Percentiles rank a stretch among this genome's conserved stretches.
Conservation (phyloP, 2,888 invertebrate genomes). For the Sphaerophoria taeniata region DNA sequence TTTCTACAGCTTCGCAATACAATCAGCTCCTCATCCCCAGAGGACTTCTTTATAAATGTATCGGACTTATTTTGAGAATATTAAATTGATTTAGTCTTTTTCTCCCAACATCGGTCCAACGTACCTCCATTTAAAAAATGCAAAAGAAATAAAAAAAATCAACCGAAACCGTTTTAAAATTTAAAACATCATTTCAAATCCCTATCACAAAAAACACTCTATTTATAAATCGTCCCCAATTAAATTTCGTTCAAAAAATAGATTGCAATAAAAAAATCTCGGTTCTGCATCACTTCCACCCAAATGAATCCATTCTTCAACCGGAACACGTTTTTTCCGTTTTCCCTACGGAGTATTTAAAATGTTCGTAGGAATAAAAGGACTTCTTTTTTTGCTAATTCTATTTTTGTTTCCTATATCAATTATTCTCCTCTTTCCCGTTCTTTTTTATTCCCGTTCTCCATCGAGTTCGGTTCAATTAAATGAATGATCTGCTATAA, state of each 20-base stretch:
- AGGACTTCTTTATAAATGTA: too few species aligned
- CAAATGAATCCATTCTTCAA: slow-evolving; percentile 38
- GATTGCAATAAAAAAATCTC: slow-evolving; percentile 13
- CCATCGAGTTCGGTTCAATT: slow-evolving; percentile 50
- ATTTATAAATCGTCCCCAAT: slow-evolving; percentile 34
- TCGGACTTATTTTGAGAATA: too few species aligned
- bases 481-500: slow-evolving; percentile 56
- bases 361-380: not conserved
- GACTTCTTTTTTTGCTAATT: not conserved
- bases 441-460: slow-evolving; percentile 4
- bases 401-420: slow-evolving; percentile 6
- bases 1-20: too few species aligned
- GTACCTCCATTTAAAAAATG: not conserved
- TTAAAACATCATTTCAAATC: not conserved
- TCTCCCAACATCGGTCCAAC: too few species aligned
- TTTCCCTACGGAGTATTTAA: not conserved
- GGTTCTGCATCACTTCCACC: slow-evolving; percentile 30
- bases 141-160: too few species aligned
- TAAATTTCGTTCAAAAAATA: not conserved
- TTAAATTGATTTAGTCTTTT: too few species aligned
- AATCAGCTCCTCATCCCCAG: not conserved
- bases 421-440: slow-evolving; percentile 17
- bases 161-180: not conserved
- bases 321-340: slow-evolving; percentile 30
- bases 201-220: not conserved